Evolutionary conservation across 2,113 vertebrate species (phyloP), one percentile per base, ranked within the genome.

Genomic region (Syngnathus scovelli): DNA sequence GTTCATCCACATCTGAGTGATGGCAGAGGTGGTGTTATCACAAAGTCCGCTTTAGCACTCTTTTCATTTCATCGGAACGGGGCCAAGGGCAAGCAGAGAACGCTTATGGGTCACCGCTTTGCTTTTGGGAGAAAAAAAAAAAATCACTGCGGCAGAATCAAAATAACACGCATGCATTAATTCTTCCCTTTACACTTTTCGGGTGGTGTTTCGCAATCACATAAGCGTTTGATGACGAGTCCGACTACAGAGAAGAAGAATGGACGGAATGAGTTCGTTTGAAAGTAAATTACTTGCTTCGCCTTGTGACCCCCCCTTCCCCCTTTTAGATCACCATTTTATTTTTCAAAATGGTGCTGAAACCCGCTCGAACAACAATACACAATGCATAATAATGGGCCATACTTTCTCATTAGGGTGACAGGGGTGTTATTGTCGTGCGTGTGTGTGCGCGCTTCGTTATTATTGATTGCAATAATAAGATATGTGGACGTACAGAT

Each of bases 401-500:
- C 64, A 85, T 85, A 77, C 78, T 79, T 90, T 83, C 86, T 90
- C 86, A 91, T 91, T 90, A 90, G 67, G 54, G 68, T 84, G 88
- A 89, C 85, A 83, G 78, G 69, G 68, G 65, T 71, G 79, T 83
- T 85, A 81, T 86, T 84, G 77, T 61, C 51, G 73, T 70, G 72
- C 74, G 64, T 23, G 48, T 77, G 60, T 69, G 37, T 60, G 51
- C 21, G 72, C 72, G 65, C 77, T 80, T 85, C 75, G 70, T 82
- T 85, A 85, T 91, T 90, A 90, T 89, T 90, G 90, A 90, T 90
- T 89, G 86, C 77, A 85, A 89, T 90, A 88, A 90, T 90, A 89
- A 86, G 89, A 90, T 80, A 89, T 84, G 83, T 86, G 86, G 86
- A 89, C 85, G 70, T 87, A 82, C 82, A 74, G 79, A 90, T 90